Evolutionary conservation across 1,140 invertebrate genomes (phyloP), one percentile per base, ranked within the genome.

Genomic region (Zelostemma sp.): DNA sequence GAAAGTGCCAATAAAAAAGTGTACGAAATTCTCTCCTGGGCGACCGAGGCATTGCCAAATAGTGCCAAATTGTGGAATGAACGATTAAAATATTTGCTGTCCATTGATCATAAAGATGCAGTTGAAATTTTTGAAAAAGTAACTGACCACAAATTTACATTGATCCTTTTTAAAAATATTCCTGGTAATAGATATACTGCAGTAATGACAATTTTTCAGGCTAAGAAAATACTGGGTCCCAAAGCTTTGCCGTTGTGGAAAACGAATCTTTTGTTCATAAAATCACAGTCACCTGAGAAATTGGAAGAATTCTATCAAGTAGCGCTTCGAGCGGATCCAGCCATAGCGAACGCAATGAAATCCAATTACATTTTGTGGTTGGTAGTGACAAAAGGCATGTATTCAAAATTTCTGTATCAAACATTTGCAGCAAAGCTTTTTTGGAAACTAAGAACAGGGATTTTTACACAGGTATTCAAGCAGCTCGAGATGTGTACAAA

Each of bases 311-410:
- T 87, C 46, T 87, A 85, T 48, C 62, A 85, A 63, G 79, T 84
- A 45, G 85, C 82, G 19, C 48, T 88, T 12, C 67, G 74, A 41
- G 69, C 73, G n/a, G 63, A 80, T 43, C 55, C 64, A 9, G 68
- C 43, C n/a, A 80, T 88, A 46, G 72, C 82, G 1, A 75, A 64
- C 25, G 71, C 76, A 40, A 79, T 88, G 46, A 87, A 86, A 74
- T 80, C 85, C n/a, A 47, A 73, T 15, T 88, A 86, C 45, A 69
- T 89, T 4, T 84, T 88, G 60, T 87, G 86, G 85, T 58, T 87
- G 9, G 80, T 82, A 8, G 60, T 86, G 47, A 80, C 75, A 12
- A 81, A 85, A 77, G 76, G 84, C 83, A 63, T 55, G 19, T 48
- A 51, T 45, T 21, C 59, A 63, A 47, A 54, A 25, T 18, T 33